Percentiles rank a stretch among this genome's conserved stretches.
phyloP scores from a whole-genome alignment of 2,113 vertebrate species.

The Amblyopsis rosae region DNA sequence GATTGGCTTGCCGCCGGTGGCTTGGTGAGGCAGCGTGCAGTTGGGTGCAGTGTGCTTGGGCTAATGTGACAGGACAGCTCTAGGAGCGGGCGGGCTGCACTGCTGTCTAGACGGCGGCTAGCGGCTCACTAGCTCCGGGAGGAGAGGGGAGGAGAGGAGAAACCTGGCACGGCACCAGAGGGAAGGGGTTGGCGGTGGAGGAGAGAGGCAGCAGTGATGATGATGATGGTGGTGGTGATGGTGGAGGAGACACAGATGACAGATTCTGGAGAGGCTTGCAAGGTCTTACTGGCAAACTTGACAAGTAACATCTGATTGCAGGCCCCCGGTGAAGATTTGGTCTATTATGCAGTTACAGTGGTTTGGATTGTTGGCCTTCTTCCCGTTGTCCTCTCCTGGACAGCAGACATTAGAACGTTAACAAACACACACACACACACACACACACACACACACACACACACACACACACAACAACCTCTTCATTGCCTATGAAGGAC shows the following conservation, averaged over 20 bases:
- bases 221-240: not conserved
- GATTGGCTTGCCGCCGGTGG: slow-evolving; percentile 25
- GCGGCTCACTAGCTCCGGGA: slow-evolving; percentile 22
- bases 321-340: slow-evolving; percentile 97
- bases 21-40: slow-evolving; percentile 47
- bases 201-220: not conserved
- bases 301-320: slow-evolving; percentile 97
- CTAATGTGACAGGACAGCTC: slow-evolving; percentile 73
- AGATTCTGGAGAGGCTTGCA: not conserved
- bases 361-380: slow-evolving; percentile 98
- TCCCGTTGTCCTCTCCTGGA: slow-evolving; percentile 92
- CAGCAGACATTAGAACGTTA: slow-evolving; percentile 26
- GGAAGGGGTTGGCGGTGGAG: slow-evolving; percentile 6
- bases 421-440: slow-evolving; percentile 6
- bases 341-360: slow-evolving; percentile 99
- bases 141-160: not conserved
- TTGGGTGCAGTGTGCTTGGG: slow-evolving; percentile 54
- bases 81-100: slow-evolving; percentile 45
- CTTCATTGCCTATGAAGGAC: slow-evolving; percentile 37
- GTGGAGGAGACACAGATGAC: not conserved
- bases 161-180: not conserved
- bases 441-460: not conserved
- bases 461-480: not conserved
- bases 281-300: slow-evolving; percentile 94
- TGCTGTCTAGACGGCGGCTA: slow-evolving; percentile 61